Percentiles rank a stretch among this genome's conserved stretches.
phyloP scores from a whole-genome alignment of 2,797 vertebrate genomes.

The Pyrrhura leucotis region DNA sequence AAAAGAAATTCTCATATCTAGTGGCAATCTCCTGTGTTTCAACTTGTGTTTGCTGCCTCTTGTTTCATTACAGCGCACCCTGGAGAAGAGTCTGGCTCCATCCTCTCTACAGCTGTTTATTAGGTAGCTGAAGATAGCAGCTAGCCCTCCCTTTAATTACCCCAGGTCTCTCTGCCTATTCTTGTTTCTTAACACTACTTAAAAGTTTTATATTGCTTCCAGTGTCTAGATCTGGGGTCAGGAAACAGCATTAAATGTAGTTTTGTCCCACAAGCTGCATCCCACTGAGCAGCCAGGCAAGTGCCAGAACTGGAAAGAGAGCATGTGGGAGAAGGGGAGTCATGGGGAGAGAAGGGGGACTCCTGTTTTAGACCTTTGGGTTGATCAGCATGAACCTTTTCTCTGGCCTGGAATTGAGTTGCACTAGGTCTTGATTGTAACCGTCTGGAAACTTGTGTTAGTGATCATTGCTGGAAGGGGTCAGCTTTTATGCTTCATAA shows the following conservation, averaged over 20 bases:
- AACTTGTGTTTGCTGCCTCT: neutral
- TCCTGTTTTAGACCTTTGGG: neutral
- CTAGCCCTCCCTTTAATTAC: neutral
- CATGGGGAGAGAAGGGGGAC: neutral
- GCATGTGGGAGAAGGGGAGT: neutral
- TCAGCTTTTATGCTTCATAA: neutral
- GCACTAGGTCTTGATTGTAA: neutral
- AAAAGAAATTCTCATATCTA: neutral
- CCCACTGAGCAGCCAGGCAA: neutral
- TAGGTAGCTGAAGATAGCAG: neutral
- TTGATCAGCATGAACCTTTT: neutral
- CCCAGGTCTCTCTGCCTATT: neutral
- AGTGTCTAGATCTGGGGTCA: neutral
- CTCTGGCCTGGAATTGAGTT: neutral
- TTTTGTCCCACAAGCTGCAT: neutral
- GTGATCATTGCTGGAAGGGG: neutral
- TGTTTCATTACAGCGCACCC: neutral
- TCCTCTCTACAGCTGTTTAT: neutral
- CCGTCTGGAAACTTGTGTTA: neutral
- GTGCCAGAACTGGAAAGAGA: neutral
- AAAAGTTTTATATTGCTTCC: neutral
- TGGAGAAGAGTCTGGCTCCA: neutral
- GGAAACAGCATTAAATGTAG: neutral
- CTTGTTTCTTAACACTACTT: neutral
- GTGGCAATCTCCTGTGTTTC: neutral